These are phyloP conservation scores for Spea hammondii DNA, from an alignment of 2,797 vertebrate genomes.

Conservation along the genomic window DNA sequence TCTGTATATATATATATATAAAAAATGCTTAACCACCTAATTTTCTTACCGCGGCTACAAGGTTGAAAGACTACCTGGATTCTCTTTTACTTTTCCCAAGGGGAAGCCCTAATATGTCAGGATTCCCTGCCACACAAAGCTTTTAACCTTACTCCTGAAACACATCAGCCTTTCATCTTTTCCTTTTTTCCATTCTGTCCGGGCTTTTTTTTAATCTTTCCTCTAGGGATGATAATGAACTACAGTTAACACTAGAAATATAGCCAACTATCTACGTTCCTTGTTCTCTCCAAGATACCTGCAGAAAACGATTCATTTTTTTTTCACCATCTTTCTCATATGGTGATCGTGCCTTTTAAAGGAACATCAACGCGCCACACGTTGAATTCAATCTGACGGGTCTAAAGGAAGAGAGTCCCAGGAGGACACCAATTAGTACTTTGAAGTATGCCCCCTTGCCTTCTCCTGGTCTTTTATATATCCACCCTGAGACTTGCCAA, in stretches of 20 bases:
- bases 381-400: neutral
- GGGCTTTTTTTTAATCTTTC: constrained; percentile 25
- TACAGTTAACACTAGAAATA: constrained; percentile 17
- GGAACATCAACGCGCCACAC: neutral
- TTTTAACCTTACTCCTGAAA: constrained; percentile 53
- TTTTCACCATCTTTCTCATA: constrained; percentile 19
- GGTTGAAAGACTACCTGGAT: constrained; percentile 53
- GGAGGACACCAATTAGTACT: neutral
- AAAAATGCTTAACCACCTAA: constrained; percentile 25
- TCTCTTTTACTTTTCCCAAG: constrained; percentile 48
- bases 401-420: neutral
- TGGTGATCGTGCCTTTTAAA: constrained; percentile 22
- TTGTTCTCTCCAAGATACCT: constrained; percentile 39
- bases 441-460: neutral
- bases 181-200: constrained; percentile 15
- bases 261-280: constrained; percentile 4
- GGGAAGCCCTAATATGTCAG: constrained; percentile 50
- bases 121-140: constrained; percentile 44
- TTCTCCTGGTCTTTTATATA: no score
- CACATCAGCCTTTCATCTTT: constrained; percentile 43
- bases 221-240: constrained; percentile 50
- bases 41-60: constrained; percentile 38
- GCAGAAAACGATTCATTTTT: constrained; percentile 28
- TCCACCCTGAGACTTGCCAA: no score
- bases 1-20: neutral